phyloP scores from a whole-genome alignment of 2,888 invertebrate species.

The Callimorpha dominula region DNA sequence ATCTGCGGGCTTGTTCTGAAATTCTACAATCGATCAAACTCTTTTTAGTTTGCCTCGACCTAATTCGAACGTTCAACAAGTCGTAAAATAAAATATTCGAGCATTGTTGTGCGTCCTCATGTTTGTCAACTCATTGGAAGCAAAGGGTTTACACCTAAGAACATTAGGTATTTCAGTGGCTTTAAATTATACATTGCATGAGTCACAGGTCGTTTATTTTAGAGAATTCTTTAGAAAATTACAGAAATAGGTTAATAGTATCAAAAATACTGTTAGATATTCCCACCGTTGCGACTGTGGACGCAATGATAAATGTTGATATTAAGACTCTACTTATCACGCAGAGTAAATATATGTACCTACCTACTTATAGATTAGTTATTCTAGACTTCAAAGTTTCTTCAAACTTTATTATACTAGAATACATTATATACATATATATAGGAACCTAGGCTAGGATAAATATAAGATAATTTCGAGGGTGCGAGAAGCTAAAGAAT shows the following conservation, averaged over 20 bases:
- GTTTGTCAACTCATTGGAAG: slow-evolving; percentile 39
- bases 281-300: neutral
- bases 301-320: neutral
- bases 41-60: slow-evolving; percentile 48
- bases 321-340: neutral
- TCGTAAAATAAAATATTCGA: slow-evolving; percentile 45
- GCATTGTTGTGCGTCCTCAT: slow-evolving; percentile 36
- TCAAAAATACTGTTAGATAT: slow-evolving; percentile 3
- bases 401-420: neutral
- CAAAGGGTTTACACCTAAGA: slow-evolving; percentile 25
- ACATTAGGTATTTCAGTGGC: neutral
- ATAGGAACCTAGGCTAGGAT: too few relatives aligned
- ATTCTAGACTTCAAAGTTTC: neutral
- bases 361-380: neutral
- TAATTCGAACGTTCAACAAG: slow-evolving; percentile 32
- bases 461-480: neutral
- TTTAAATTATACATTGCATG: neutral
- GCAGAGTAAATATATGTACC: too few relatives aligned
- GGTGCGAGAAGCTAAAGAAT: neutral
- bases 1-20: neutral
- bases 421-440: too few relatives aligned
- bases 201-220: neutral
- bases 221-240: slow-evolving; percentile 16
- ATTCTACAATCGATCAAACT: slow-evolving; percentile 16
- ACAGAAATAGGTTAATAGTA: slow-evolving; percentile 26